These are phyloP conservation scores for Cisticola juncidis DNA, from an alignment of 2,113 vertebrate species.

Conservation along the genomic window DNA sequence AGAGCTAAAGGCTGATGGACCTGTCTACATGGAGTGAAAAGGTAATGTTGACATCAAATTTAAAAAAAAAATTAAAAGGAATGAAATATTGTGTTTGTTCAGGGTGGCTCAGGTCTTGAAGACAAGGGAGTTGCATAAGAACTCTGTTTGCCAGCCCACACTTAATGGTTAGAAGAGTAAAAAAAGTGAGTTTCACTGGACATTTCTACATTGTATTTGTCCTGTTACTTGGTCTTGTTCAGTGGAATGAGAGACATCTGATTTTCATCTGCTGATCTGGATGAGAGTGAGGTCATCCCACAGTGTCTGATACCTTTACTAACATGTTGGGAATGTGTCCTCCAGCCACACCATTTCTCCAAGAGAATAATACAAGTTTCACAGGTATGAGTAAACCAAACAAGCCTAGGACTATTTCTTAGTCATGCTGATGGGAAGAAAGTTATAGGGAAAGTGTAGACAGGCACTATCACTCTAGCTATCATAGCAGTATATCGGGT, in stretches of 20 bases:
- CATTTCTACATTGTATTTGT: background rate
- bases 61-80: fast-evolving
- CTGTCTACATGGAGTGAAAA: background rate
- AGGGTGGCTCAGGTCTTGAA: background rate
- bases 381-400: background rate
- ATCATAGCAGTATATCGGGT: background rate
- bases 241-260: background rate
- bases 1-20: background rate
- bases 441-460: background rate
- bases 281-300: background rate
- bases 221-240: background rate
- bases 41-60: background rate
- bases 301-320: background rate
- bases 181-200: background rate
- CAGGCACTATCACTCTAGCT: background rate
- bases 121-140: background rate
- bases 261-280: background rate
- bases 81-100: background rate
- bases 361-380: background rate
- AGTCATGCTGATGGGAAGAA: background rate
- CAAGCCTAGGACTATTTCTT: background rate
- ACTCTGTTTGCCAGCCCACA: background rate
- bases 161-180: background rate
- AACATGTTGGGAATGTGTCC: background rate
- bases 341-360: background rate